A percentile compares a stretch with the other conserved stretches of the same genome.
Conservation (phyloP, 2,113 vertebrate species). For the Candoia aspera region DNA sequence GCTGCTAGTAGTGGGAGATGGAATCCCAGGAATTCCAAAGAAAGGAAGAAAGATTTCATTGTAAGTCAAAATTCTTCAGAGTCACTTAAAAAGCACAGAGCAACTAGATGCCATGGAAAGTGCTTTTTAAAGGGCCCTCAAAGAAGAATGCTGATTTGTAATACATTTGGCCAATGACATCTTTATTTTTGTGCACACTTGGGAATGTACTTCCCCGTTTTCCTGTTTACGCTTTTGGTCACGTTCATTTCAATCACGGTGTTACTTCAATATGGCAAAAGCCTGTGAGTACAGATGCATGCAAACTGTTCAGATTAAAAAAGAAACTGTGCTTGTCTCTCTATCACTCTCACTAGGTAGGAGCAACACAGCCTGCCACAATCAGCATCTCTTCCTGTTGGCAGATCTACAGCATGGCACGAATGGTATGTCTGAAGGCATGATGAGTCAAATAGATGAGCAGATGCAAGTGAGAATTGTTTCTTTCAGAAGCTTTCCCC, state of each 20-base stretch:
- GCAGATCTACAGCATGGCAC: neutral
- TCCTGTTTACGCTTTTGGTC: neutral
- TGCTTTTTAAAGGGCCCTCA: neutral
- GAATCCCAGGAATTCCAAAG: neutral
- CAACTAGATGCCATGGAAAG: neutral
- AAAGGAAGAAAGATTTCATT: neutral
- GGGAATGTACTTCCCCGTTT: neutral
- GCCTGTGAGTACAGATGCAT: neutral
- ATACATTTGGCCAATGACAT: neutral
- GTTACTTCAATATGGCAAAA: neutral
- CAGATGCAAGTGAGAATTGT: neutral
- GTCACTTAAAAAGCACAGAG: neutral
- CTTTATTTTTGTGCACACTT: neutral
- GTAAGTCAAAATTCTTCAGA: neutral
- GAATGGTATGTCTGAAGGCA: neutral
- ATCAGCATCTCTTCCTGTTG: neutral
- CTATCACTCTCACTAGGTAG: neutral
- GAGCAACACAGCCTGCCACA: neutral
- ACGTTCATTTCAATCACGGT: neutral
- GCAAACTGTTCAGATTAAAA: neutral
- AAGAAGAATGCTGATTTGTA: neutral
- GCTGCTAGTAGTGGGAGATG: neutral
- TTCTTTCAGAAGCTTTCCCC: neutral
- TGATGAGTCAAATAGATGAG: neutral
- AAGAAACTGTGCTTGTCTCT: neutral